These are phyloP conservation scores for Oryzias melastigma DNA, from an alignment of 2,113 vertebrate genomes.

Conservation along the genomic window DNA sequence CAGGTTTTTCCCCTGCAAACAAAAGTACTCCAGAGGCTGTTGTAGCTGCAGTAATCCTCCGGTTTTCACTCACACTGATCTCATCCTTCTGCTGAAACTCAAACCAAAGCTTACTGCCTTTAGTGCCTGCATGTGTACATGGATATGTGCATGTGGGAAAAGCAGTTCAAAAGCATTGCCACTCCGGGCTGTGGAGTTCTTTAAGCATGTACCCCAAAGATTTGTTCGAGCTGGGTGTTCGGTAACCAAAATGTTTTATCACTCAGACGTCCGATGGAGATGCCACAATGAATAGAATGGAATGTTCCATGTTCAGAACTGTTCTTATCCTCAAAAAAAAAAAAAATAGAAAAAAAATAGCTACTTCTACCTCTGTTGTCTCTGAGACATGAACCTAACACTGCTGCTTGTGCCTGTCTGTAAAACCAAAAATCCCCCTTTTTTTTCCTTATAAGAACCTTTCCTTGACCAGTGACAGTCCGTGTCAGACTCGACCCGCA, in stretches of 20 bases:
- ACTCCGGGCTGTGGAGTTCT: slow-evolving; percentile 2
- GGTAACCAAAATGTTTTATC: slow-evolving; percentile 71
- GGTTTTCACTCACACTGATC: neutral
- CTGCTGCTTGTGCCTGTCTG: slow-evolving; percentile 58
- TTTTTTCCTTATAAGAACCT: neutral
- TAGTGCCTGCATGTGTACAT: slow-evolving; percentile 46
- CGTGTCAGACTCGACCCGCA: slow-evolving; percentile 43
- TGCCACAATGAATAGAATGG: slow-evolving; percentile 14
- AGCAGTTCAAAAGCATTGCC: slow-evolving; percentile 47
- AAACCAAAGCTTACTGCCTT: slow-evolving; percentile 65
- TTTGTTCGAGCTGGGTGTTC: slow-evolving; percentile 37
- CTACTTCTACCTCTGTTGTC: slow-evolving; percentile 69
- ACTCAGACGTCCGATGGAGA: slow-evolving; percentile 34
- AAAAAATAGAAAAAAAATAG: slow-evolving; percentile 70
- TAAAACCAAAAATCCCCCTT: slow-evolving; percentile 43
- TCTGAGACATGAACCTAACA: slow-evolving; percentile 45
- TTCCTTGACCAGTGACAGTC: slow-evolving; percentile 49
- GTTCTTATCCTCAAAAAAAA: slow-evolving; percentile 2
- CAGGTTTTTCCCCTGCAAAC: neutral
- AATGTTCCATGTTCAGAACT: neutral
- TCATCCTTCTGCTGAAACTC: slow-evolving; percentile 13
- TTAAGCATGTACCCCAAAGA: slow-evolving; percentile 10
- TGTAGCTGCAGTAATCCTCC: neutral
- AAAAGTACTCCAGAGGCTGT: slow-evolving; percentile 3
- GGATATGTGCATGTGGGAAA: slow-evolving; percentile 31